Percentiles rank a stretch among this genome's conserved stretches.
phyloP scores from a whole-genome alignment of 37 sponge, comb jelly and placozoan species.

The Trichoplax adhaerens region DNA sequence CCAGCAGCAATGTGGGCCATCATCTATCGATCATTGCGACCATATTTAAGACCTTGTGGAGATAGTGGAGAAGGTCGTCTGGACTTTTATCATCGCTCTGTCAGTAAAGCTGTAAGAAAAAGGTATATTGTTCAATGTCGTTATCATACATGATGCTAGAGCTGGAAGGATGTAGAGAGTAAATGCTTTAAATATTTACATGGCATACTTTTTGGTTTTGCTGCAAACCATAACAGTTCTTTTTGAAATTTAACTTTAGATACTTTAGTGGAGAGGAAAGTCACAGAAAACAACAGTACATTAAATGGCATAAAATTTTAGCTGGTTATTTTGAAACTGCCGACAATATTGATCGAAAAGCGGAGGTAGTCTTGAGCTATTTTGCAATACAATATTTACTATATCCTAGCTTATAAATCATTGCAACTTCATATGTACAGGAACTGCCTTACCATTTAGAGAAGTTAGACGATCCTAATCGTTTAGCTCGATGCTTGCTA shows the following conservation, averaged over 20 bases:
- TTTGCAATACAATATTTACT: not conserved
- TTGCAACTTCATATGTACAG: not conserved
- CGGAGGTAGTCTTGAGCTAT: not conserved
- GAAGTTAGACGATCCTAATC: no score
- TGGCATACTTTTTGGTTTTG: no score
- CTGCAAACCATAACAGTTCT: no score
- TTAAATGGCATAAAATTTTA: no score
- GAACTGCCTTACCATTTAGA: no score
- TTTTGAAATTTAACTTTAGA: not conserved
- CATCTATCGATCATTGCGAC: constrained; percentile 5
- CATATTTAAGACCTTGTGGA: constrained; percentile 4
- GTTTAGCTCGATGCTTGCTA: no score
- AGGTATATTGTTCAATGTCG: not conserved
- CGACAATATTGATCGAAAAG: no score
- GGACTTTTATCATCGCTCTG: constrained; percentile 2
- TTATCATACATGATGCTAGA: not conserved
- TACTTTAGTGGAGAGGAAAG: constrained; percentile 1
- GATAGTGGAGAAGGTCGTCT: constrained; percentile 8
- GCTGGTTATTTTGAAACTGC: no score
- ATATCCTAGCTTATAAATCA: no score
- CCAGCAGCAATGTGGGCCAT: constrained; percentile 5
- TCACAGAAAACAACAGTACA: no score
- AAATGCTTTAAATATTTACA: not conserved
- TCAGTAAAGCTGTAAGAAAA: constrained; percentile 4
- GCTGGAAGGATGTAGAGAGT: no score